These are phyloP conservation scores for Hypomesus transpacificus DNA, from an alignment of 2,113 vertebrate genomes.

Conservation along the genomic window DNA sequence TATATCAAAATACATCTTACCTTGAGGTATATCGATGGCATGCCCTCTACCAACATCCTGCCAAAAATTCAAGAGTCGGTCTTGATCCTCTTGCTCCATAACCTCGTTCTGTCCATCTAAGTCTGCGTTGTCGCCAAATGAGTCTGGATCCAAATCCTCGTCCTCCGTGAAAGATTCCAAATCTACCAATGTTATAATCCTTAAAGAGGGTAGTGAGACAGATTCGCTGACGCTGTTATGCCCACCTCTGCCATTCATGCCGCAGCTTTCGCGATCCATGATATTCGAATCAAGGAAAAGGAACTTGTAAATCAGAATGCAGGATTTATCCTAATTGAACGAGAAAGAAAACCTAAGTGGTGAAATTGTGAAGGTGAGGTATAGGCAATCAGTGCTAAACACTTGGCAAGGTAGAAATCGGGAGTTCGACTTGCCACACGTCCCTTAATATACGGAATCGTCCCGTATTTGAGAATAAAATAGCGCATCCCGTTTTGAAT, in stretches of 20 bases:
- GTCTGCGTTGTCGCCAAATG: too few species aligned
- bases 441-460: too few species aligned
- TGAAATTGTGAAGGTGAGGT: too few species aligned
- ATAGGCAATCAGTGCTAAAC: too few species aligned
- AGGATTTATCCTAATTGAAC: too few species aligned
- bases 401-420: too few species aligned
- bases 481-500: too few species aligned
- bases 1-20: background rate
- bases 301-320: too few species aligned
- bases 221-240: background rate
- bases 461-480: too few species aligned
- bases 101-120: background rate
- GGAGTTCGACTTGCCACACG: too few species aligned
- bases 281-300: too few species aligned
- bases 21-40: slow-evolving; percentile 6
- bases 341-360: too few species aligned
- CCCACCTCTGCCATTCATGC: slow-evolving; percentile 1
- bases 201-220: background rate
- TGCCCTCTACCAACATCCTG: slow-evolving; percentile 23
- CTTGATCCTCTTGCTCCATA: background rate
- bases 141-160: background rate
- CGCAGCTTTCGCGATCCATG: slow-evolving; percentile 6
- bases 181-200: slow-evolving; percentile 14
- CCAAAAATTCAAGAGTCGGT: slow-evolving; percentile 10
- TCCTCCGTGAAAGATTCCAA: slow-evolving; percentile 16